Base-by-base conservation (phyloP, 2,888 invertebrate genomes). In the Polydrusus tereticollis region DNA sequence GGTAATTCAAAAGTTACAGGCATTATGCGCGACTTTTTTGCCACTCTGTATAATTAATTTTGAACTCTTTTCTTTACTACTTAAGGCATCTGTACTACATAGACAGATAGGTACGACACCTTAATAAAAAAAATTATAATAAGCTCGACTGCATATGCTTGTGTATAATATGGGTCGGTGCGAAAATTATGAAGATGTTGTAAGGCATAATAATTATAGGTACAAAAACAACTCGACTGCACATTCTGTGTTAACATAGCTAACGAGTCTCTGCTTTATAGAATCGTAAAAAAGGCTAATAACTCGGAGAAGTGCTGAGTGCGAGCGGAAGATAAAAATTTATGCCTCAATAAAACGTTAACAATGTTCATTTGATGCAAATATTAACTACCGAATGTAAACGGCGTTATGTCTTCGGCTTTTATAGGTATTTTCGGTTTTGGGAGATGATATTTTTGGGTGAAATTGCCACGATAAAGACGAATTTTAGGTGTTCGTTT, bases 381-480 rank as follows among this genome's bases (percentile, higher is more conserved):
- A 72, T 68, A 69, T 66, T 68, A 72, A 72, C 72, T 72, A 72
- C 72, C 63, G 72, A 60, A 55, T 63, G 50, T 67, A 72, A 72
- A 72, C 55, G 33, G 45, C 16, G 47, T 33, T 50, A 63, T 18
- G 23, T 47, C 64, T 55, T 52, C 29, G 38, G 20, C 50, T 60
- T 47, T 68, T 68, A 68, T 68, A 23, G 59, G 10, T 50, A 57
- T 33, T 43, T 66, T 66, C 45, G 43, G 55, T 66, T 29, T 36
- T 12, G 3, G 57, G 33, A 55, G 45, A 66, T 66, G 65, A 57
- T 57, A 66, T 66, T 57, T 66, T 64, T n/a, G n/a, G 57, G 65
- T 20, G 45, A 43, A 66, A 66, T 57, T 43, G n/a, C 62, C 10
- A 16, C 62, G 33, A 47, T 47, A 62, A 45, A 52, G 68, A 12